A percentile compares a stretch with the other conserved stretches of the same genome.
Conservation (phyloP, 2,113 vertebrate species). For the Menura novaehollandiae region DNA sequence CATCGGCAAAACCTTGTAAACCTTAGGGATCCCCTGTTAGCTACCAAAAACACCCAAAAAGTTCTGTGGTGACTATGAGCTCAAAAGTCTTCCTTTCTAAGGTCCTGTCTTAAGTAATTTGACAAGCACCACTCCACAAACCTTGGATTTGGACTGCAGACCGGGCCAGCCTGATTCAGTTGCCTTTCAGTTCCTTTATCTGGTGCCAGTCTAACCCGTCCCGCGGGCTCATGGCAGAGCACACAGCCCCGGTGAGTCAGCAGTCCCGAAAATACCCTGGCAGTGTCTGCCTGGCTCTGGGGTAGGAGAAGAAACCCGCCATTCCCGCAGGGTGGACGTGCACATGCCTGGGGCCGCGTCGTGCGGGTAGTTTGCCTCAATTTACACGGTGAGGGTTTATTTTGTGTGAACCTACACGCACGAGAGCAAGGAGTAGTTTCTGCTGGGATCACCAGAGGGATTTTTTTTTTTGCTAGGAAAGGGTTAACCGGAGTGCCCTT, state of each 20-base stretch:
- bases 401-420: neutral
- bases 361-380: rapidly evolving
- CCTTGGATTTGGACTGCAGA: neutral
- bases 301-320: rapidly evolving
- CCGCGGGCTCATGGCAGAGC: neutral
- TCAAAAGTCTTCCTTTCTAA: neutral
- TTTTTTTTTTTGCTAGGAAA: conserved; percentile 7
- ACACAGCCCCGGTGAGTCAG: neutral
- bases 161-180: neutral
- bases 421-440: neutral
- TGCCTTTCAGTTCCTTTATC: neutral
- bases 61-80: neutral
- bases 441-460: neutral
- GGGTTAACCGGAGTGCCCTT: conserved; percentile 77
- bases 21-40: neutral
- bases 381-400: neutral
- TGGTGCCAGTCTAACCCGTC: neutral
- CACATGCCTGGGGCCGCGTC: neutral
- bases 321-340: rapidly evolving
- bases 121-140: neutral
- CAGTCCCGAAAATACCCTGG: neutral
- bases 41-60: neutral
- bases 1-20: neutral
- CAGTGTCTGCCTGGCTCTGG: rapidly evolving
- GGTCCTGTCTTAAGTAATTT: neutral